Evolutionary conservation across 64 coral and sea anemone genomes (phyloP).

Genomic region (Anthopleura sola): DNA sequence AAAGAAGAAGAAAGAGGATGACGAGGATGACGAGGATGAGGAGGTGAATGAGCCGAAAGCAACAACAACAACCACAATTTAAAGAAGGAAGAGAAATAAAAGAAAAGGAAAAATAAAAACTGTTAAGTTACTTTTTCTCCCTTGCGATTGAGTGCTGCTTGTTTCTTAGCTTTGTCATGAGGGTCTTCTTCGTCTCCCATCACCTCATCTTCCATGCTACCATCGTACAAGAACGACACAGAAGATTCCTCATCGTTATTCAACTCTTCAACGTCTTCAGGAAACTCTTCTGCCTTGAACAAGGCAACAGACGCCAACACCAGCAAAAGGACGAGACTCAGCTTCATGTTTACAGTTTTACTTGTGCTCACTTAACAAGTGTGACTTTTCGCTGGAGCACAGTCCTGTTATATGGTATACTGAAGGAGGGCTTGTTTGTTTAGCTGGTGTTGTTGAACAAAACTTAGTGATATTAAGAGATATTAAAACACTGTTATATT

Average conservation of each 20-base stretch:
- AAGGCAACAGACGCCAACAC: neutral
- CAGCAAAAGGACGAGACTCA: constrained; percentile 14
- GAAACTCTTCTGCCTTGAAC: constrained; percentile 1
- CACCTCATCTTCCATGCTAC: constrained; percentile 16
- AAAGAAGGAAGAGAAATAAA: no score
- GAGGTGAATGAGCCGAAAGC: no score
- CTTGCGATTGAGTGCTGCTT: neutral
- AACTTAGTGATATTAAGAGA: neutral
- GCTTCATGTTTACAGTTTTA: constrained; percentile 9
- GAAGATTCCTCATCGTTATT: neutral
- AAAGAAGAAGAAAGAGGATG: no score
- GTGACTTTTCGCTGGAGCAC: neutral
- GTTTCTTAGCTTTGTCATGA: neutral
- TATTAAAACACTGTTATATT: neutral
- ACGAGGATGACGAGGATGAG: no score
- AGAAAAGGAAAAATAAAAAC: no score
- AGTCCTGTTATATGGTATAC: neutral
- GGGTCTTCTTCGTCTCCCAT: neutral
- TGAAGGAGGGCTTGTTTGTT: neutral
- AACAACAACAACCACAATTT: no score
- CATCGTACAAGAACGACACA: constrained; percentile 13
- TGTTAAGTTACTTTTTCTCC: neutral
- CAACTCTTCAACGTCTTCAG: neutral
- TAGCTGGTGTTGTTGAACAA: constrained; percentile 5
- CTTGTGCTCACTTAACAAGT: neutral